phyloP scores from a whole-genome alignment of 2,888 invertebrate genomes.

The Dasypogon diadema region DNA sequence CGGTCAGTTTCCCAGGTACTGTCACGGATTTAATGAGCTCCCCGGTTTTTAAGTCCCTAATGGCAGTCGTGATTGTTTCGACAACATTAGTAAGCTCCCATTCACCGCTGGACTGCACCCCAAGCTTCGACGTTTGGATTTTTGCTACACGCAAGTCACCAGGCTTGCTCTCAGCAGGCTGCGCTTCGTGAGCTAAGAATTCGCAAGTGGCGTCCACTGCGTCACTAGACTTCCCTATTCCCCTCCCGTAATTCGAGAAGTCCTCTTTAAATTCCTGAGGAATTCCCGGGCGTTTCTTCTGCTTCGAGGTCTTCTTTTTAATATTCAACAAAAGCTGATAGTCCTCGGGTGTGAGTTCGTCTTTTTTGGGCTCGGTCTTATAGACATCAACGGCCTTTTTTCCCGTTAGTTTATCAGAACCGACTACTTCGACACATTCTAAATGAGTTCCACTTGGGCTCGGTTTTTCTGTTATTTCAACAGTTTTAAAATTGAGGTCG shows the following conservation, averaged over 20 bases:
- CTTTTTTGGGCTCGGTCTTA: conserved; percentile 53
- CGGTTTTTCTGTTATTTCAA: too few species aligned
- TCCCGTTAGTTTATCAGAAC: too few species aligned
- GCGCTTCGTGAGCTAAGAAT: neutral
- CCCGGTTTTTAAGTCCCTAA: conserved; percentile 40
- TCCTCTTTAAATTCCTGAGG: conserved; percentile 63
- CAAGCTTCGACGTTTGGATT: neutral
- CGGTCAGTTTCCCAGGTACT: neutral
- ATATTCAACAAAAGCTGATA: conserved; percentile 64
- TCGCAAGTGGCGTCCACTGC: neutral
- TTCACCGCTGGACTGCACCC: neutral
- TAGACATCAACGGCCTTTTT: conserved; percentile 53
- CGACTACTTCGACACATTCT: too few species aligned
- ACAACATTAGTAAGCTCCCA: conserved; percentile 50
- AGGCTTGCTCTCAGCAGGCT: neutral
- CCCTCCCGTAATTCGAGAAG: conserved; percentile 6
- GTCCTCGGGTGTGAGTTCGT: conserved; percentile 65
- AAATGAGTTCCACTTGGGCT: too few species aligned
- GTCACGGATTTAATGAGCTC: conserved; percentile 13
- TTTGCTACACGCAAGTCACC: neutral
- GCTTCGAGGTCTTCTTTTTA: conserved; percentile 66
- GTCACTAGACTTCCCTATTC: neutral
- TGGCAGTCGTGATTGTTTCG: conserved; percentile 38
- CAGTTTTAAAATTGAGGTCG: too few species aligned
- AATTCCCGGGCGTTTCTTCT: conserved; percentile 66